Evolutionary conservation across 2,888 invertebrate species (phyloP), one percentile per base, ranked within the genome.

Genomic region (Sphecodes monilicornis): DNA sequence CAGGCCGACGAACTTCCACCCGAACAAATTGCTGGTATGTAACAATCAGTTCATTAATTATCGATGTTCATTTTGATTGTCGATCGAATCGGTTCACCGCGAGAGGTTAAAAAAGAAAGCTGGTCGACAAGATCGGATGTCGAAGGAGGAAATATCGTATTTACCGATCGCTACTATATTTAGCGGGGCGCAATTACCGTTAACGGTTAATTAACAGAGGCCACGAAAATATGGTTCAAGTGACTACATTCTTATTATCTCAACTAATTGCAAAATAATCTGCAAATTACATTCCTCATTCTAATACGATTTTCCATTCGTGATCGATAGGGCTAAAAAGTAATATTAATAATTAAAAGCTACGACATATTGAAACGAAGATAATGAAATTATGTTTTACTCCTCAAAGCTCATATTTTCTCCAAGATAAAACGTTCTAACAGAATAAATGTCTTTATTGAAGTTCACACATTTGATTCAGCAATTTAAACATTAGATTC

Each of bases 1-100:
- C 96, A 98, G 98, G 97, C 97, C 94, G 97, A 98, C 95, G 98
- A 98, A 96, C 97, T 98, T 94, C 98, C 98, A 85, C 96, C 98
- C 95, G 98, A 98, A 96, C 98, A 98, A 96, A 97, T 98, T 93
- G 97, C 97, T 95, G 97, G 98, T 98, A 96, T 96, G 97, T 96
- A 91, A 66, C 13, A 16, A 39, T 60, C 57, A 80, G 1, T n/a
- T 8, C 4, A 13, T n/a, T 60, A 29, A 29, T 26, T 10, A 16
- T n/a, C 43, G 29, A 22, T 22, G 46, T 3, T 32, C 32, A 46
- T 46, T 32, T 29, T 16, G 29, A 22, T 41, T 4, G 46, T 46
- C 43, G 43, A 18, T 29, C 43, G 29, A 43, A 41, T 50, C 36
- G 50, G 32, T 32, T 5, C 46, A 8, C 16, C 1, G 46, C 41